Evolutionary conservation across 2,888 invertebrate species (phyloP).

Genomic region (Prionchulus punctatus): DNA sequence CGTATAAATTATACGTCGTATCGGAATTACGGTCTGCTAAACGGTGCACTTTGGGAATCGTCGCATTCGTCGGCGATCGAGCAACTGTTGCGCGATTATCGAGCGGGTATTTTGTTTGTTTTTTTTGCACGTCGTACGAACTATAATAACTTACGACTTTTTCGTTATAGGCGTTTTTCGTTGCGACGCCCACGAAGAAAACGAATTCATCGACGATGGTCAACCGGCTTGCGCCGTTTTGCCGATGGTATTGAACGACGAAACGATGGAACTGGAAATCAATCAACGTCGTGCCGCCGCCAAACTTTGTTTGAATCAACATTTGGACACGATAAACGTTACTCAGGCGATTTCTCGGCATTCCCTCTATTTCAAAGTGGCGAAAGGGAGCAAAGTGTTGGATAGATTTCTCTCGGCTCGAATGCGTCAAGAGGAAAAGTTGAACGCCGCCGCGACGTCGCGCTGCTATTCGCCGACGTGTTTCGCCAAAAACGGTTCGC

Average conservation of each 20-base stretch:
- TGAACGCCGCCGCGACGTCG: too few species aligned
- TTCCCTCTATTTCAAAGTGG: constrained; percentile 9
- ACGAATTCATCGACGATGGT: not conserved
- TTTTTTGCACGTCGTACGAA: too few species aligned
- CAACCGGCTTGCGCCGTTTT: not conserved
- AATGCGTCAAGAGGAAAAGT: not conserved
- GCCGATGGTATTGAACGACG: not conserved
- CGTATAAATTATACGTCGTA: not conserved
- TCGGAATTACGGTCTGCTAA: not conserved
- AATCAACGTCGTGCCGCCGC: not conserved
- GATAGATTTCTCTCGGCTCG: not conserved
- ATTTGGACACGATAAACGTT: not conserved
- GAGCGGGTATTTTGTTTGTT: too few species aligned
- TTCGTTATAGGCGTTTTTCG: too few species aligned
- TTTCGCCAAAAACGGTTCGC: not conserved
- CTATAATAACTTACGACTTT: too few species aligned
- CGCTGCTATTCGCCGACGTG: too few species aligned
- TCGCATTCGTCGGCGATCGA: not conserved
- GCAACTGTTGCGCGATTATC: not conserved
- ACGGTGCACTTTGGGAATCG: not conserved
- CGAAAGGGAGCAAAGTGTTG: not conserved
- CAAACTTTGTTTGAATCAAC: constrained; percentile 2
- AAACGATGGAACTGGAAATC: not conserved
- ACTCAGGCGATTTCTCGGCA: not conserved
- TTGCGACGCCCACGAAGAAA: too few species aligned